phyloP scores from a whole-genome alignment of 2,113 vertebrate species.

The Planiliza haematocheilus region DNA sequence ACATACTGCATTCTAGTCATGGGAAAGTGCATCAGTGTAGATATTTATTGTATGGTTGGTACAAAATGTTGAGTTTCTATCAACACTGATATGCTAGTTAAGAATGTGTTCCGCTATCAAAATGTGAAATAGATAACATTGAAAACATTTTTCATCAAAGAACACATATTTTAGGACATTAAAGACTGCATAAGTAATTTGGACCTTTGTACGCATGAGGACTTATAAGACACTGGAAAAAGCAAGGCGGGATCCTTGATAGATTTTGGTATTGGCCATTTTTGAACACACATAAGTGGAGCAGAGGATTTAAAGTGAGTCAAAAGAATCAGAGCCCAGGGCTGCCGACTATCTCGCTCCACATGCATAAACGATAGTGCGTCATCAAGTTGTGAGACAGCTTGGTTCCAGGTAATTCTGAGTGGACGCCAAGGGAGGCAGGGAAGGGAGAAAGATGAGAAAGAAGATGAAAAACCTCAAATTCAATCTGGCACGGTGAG shows the following conservation, averaged over 20 bases:
- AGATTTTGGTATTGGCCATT: slow-evolving; percentile 25
- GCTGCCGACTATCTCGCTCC: slow-evolving; percentile 42
- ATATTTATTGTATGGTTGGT: no score
- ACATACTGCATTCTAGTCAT: no score
- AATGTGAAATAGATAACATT: neutral
- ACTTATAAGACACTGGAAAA: slow-evolving; percentile 5
- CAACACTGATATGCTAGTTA: neutral
- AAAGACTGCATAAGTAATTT: slow-evolving; percentile 32
- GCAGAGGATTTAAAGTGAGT: slow-evolving; percentile 48
- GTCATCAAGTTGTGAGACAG: slow-evolving; percentile 60
- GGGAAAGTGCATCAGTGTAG: no score
- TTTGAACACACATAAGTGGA: slow-evolving; percentile 24
- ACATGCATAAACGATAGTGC: slow-evolving; percentile 57
- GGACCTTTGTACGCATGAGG: slow-evolving; percentile 20
- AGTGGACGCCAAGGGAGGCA: slow-evolving; percentile 69
- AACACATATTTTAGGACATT: slow-evolving; percentile 13
- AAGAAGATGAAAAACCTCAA: slow-evolving; percentile 81
- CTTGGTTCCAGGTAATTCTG: slow-evolving; percentile 73
- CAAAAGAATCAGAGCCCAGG: slow-evolving; percentile 29
- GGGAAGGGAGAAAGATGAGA: slow-evolving; percentile 72
- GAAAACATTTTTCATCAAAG: slow-evolving; percentile 20
- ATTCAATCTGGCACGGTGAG: slow-evolving; percentile 79
- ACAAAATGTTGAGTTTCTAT: no score
- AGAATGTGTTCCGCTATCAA: neutral
- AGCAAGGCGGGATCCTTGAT: neutral